These are phyloP conservation scores for Vombatus ursinus DNA, from an alignment of 2,113 vertebrate species.

Conservation along the genomic window DNA sequence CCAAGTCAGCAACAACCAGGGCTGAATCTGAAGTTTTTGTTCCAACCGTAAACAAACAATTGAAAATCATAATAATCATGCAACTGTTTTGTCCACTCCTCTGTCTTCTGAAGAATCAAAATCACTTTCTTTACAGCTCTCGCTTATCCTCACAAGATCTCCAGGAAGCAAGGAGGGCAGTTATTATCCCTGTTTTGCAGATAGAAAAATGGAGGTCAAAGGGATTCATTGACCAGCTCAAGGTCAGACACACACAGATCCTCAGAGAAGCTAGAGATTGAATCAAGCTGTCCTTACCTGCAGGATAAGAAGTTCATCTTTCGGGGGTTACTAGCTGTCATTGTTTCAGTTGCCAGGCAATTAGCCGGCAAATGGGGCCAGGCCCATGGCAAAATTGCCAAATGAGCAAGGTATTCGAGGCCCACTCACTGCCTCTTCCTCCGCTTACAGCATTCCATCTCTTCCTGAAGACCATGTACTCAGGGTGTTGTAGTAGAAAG, in stretches of 20 bases:
- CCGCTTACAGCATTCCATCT: background rate
- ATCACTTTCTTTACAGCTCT: background rate
- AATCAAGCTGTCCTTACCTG: constrained; percentile 10
- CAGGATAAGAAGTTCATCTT: background rate
- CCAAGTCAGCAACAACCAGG: background rate
- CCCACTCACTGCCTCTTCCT: background rate
- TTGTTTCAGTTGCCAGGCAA: background rate
- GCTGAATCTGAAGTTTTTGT: background rate
- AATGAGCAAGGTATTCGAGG: background rate
- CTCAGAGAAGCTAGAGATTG: constrained; percentile 23
- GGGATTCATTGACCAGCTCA: background rate
- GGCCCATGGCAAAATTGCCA: background rate
- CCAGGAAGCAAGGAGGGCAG: background rate
- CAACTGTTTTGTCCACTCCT: background rate
- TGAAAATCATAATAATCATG: background rate
- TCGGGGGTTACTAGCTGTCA: background rate
- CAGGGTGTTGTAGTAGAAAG: background rate
- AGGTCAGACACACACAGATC: background rate
- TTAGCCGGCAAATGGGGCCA: constrained; percentile 24
- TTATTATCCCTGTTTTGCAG: background rate
- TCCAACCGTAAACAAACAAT: background rate
- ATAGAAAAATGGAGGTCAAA: background rate
- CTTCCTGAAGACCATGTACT: background rate
- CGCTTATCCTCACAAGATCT: background rate
- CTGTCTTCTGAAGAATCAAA: constrained; percentile 11